These are phyloP conservation scores for Odobenus rosmarus DNA, from an alignment of 2,113 vertebrate species.

Conservation along the genomic window DNA sequence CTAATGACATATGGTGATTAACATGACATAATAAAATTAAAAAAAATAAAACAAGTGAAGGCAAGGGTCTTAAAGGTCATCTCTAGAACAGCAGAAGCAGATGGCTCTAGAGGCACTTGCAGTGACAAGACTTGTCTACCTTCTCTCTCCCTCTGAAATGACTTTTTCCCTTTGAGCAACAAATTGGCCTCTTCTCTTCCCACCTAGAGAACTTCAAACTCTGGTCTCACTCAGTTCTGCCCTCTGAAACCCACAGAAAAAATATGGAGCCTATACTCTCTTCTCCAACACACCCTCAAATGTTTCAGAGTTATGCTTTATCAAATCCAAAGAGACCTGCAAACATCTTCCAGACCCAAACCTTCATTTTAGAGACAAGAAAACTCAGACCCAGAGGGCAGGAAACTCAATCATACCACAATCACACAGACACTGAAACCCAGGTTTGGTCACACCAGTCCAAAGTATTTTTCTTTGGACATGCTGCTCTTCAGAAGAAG, in stretches of 20 bases:
- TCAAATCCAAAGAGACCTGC: not conserved
- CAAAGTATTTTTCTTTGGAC: not conserved
- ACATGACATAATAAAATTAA: too few species aligned
- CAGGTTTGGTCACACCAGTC: not conserved
- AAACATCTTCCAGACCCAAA: not conserved
- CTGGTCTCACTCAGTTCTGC: not conserved
- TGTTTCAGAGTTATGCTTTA: not conserved
- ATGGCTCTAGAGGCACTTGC: not conserved
- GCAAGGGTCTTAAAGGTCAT: not conserved
- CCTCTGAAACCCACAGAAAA: not conserved
- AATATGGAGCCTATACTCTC: not conserved
- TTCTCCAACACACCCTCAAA: not conserved
- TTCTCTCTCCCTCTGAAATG: not conserved
- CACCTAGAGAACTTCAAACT: not conserved
- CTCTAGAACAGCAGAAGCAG: not conserved
- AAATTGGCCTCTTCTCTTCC: not conserved
- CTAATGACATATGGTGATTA: too few species aligned
- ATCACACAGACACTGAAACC: not conserved
- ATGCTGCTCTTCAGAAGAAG: not conserved
- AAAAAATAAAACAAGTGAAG: not conserved
- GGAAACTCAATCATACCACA: not conserved
- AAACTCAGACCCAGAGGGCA: not conserved
- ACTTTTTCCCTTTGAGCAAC: not conserved
- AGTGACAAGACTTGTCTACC: not conserved
- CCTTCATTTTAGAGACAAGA: not conserved